Percentiles rank a stretch among this genome's conserved stretches.
Conservation (phyloP, 2,797 vertebrate genomes). For the Halcyon badia region DNA sequence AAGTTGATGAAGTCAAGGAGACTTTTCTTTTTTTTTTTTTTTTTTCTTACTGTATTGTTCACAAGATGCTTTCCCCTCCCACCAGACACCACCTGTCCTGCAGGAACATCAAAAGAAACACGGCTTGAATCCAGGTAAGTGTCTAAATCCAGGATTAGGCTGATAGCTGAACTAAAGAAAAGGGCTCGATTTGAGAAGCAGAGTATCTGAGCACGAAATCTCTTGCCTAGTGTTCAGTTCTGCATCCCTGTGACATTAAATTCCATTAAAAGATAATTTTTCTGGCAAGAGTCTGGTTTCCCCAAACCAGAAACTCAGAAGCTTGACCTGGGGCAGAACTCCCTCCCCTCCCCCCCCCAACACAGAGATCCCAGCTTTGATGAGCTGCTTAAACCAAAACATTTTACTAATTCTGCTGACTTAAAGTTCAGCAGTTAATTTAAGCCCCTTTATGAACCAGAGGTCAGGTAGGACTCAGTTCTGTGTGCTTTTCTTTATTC, state of each 20-base stretch:
- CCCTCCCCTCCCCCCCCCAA: background rate
- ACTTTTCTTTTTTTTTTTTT: background rate
- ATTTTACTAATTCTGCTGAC: background rate
- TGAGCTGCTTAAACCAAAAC: background rate
- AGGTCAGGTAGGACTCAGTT: background rate
- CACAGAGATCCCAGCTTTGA: background rate
- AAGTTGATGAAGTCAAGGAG: constrained; percentile 36
- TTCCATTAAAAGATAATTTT: background rate
- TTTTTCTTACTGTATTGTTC: background rate
- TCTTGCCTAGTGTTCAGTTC: background rate
- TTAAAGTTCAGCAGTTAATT: constrained; percentile 1
- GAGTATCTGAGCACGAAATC: background rate
- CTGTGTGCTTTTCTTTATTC: background rate
- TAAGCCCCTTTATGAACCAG: constrained; percentile 1
- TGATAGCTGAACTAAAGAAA: background rate
- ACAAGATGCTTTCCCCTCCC: background rate
- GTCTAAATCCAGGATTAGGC: constrained; percentile 35
- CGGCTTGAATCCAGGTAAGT: constrained; percentile 4
- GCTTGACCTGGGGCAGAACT: background rate
- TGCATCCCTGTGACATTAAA: background rate
- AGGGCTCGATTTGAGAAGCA: background rate
- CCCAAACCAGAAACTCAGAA: background rate
- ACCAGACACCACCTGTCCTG: constrained; percentile 13
- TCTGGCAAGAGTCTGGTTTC: background rate
- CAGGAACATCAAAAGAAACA: background rate